Evolutionary conservation across 2,797 vertebrate species (phyloP).

Genomic region (Phylloscopus collybita): DNA sequence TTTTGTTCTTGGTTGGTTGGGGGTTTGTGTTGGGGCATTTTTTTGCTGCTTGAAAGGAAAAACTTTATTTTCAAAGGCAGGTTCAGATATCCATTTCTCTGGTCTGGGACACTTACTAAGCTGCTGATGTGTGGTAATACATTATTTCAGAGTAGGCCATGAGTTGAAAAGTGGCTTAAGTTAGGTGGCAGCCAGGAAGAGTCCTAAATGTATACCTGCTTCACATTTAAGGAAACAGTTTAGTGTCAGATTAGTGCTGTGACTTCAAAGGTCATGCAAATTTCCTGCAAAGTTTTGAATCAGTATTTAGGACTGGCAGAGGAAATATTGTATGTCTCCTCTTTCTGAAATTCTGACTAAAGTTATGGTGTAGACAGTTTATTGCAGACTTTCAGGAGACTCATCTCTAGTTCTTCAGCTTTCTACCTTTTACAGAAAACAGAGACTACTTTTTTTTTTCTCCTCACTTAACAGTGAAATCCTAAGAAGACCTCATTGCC

Average conservation of each 20-base stretch:
- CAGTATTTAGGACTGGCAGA: background rate
- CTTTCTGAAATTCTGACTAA: background rate
- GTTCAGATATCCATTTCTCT: background rate
- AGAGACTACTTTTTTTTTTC: background rate
- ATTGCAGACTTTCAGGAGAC: background rate
- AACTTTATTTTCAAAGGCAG: background rate
- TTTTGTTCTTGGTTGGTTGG: background rate
- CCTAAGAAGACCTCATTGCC: background rate
- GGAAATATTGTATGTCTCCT: background rate
- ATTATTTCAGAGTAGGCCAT: background rate
- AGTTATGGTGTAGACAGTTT: background rate
- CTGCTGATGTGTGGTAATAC: background rate
- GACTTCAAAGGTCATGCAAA: background rate
- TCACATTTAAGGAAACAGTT: background rate
- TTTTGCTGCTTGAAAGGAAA: background rate
- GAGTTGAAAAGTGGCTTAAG: background rate
- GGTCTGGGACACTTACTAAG: background rate
- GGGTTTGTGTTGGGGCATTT: rapidly evolving
- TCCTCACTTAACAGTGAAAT: background rate
- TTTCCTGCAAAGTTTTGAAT: background rate
- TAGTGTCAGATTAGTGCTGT: background rate
- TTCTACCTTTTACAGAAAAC: background rate
- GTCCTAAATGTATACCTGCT: background rate
- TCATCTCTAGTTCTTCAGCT: background rate
- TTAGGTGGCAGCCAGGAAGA: background rate